These are phyloP conservation scores for Mormyrops boulengeri DNA, from an alignment of 2,797 vertebrate species.

Conservation along the genomic window DNA sequence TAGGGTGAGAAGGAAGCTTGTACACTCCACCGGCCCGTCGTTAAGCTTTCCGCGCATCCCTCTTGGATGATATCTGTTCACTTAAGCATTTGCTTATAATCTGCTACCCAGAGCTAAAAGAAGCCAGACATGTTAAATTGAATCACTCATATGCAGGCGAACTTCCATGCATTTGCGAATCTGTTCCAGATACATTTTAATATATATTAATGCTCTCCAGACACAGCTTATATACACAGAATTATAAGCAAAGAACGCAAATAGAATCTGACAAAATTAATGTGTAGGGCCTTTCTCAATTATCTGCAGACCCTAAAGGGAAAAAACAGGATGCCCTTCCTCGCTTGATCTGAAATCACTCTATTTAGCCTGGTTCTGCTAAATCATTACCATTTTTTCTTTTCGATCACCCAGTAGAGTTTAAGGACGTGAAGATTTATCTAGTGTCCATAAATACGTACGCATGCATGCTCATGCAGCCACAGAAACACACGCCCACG, in stretches of 20 bases:
- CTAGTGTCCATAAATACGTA: background rate
- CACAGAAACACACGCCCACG: background rate
- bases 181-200: background rate
- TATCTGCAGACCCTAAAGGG: background rate
- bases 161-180: background rate
- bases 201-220: slow-evolving; percentile 1
- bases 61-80: background rate
- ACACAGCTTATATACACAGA: background rate
- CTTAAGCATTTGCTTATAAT: background rate
- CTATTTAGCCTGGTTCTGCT: background rate
- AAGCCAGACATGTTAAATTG: background rate
- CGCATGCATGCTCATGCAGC: background rate
- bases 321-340: background rate
- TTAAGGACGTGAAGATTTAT: background rate
- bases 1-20: background rate
- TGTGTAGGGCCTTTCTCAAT: background rate
- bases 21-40: background rate
- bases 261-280: background rate
- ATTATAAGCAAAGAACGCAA: background rate
- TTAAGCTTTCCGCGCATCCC: background rate
- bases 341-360: background rate
- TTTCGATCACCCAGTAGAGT: background rate
- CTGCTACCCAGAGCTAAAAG: background rate
- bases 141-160: background rate
- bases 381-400: background rate